Evolutionary conservation across 1,140 invertebrate species (phyloP).

Genomic region (Solen grandis): DNA sequence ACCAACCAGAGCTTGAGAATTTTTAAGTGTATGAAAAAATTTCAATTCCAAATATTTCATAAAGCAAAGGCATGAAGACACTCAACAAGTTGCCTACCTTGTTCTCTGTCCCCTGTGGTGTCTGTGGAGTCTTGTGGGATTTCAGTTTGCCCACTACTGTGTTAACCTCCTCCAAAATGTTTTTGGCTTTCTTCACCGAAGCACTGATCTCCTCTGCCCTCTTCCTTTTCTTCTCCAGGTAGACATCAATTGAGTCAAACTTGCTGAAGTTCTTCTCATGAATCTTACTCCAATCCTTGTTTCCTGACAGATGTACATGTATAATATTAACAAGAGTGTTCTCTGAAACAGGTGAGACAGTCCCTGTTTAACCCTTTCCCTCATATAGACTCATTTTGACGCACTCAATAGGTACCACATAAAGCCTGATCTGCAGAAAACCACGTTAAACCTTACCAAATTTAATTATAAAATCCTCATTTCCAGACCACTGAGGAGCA

Average conservation of each 20-base stretch:
- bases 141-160: slow-evolving; percentile 61
- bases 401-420: no score
- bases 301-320: slow-evolving; percentile 57
- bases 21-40: no score
- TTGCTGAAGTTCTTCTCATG: slow-evolving; percentile 75
- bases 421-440: no score
- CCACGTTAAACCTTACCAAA: no score
- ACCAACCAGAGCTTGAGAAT: no score
- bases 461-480: no score
- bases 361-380: background rate
- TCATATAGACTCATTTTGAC: background rate
- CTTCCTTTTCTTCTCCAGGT: slow-evolving; percentile 74
- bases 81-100: slow-evolving; percentile 41
- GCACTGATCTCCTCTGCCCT: slow-evolving; percentile 65
- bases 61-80: no score
- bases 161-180: slow-evolving; percentile 58
- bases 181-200: slow-evolving; percentile 68
- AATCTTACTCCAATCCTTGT: slow-evolving; percentile 77
- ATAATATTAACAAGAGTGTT: background rate
- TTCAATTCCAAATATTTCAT: no score
- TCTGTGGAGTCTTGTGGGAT: slow-evolving; percentile 62
- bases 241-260: slow-evolving; percentile 77
- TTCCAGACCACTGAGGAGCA: no score
- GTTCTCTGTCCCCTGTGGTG: slow-evolving; percentile 33
- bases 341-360: background rate